Percentiles rank a stretch among this genome's conserved stretches.
Conservation (phyloP, 2,113 vertebrate species). For the Mustelus asterias region DNA sequence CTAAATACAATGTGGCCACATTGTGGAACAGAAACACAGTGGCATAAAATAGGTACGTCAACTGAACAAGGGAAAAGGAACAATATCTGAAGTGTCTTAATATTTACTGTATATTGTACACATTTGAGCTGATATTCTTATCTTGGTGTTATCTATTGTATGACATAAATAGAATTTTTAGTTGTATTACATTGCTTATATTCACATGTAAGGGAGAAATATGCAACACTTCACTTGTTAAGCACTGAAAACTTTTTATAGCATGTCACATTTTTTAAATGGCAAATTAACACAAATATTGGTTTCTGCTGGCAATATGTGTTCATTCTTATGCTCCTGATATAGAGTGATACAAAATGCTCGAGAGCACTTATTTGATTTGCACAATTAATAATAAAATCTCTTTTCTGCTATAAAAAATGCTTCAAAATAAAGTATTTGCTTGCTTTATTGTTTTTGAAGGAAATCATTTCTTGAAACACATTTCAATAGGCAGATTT, state of each 20-base stretch:
- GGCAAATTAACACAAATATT: not conserved
- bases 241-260: slow-evolving; percentile 18
- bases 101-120: not conserved
- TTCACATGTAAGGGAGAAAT: not conserved
- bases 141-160: not conserved
- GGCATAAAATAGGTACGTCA: not conserved
- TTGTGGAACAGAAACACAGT: not conserved
- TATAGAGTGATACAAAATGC: not conserved
- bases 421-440: slow-evolving; percentile 17
- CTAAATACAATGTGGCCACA: not conserved
- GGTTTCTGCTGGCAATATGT: not conserved
- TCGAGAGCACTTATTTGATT: slow-evolving; percentile 11
- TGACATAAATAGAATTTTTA: not conserved
- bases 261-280: slow-evolving; percentile 28
- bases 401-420: not conserved
- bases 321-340: not conserved
- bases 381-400: slow-evolving; percentile 21
- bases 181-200: slow-evolving; percentile 1
- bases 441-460: not conserved
- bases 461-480: not conserved
- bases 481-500: not conserved
- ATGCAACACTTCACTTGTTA: not conserved
- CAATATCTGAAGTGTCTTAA: slow-evolving; percentile 5
- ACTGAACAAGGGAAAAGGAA: not conserved
- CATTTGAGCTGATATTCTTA: slow-evolving; percentile 15